Conservation (phyloP, 2,797 vertebrate genomes). For the Labeo calbasu region DNA sequence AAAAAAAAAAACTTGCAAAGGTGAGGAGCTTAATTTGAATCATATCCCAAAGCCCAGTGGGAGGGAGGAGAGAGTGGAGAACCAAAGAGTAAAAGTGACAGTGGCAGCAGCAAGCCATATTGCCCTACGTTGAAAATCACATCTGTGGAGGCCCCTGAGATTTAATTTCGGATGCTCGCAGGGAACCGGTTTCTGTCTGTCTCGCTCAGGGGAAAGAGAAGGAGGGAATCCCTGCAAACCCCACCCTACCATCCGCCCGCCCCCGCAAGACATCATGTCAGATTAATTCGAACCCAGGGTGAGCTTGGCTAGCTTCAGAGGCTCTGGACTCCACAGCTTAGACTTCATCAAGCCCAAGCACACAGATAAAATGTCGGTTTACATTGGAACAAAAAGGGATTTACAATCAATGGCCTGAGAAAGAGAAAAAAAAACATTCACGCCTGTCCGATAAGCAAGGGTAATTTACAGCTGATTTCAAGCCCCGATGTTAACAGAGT, state of each 20-base stretch:
- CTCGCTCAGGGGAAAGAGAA: conserved; percentile 21
- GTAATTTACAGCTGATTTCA: conserved; percentile 50
- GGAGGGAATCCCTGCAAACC: conserved; percentile 37
- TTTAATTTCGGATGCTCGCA: conserved; percentile 39
- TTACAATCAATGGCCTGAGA: conserved; percentile 47
- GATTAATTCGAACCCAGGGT: conserved; percentile 33
- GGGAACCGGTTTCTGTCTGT: conserved; percentile 28
- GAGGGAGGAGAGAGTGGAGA: conserved; percentile 26
- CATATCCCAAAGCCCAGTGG: conserved; percentile 39
- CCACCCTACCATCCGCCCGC: not conserved
- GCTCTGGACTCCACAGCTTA: not conserved
- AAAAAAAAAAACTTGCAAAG: conserved; percentile 37
- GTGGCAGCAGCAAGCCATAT: conserved; percentile 51
- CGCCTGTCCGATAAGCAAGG: conserved; percentile 51
- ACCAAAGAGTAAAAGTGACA: conserved; percentile 49
- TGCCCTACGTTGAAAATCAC: conserved; percentile 40
- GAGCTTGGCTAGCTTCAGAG: conserved; percentile 14
- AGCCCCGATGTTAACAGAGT: conserved; percentile 33
- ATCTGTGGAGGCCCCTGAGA: conserved; percentile 49
- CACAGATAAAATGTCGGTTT: conserved; percentile 51
- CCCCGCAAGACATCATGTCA: not conserved
- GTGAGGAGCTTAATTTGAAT: conserved; percentile 52
- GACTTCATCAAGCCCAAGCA: conserved; percentile 39
- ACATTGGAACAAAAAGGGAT: conserved; percentile 51
- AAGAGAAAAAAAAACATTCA: conserved; percentile 34